Percentiles rank a stretch among this genome's conserved stretches.
Evolutionary conservation across 2,888 invertebrate species (phyloP).

Genomic region (Neria commutata): DNA sequence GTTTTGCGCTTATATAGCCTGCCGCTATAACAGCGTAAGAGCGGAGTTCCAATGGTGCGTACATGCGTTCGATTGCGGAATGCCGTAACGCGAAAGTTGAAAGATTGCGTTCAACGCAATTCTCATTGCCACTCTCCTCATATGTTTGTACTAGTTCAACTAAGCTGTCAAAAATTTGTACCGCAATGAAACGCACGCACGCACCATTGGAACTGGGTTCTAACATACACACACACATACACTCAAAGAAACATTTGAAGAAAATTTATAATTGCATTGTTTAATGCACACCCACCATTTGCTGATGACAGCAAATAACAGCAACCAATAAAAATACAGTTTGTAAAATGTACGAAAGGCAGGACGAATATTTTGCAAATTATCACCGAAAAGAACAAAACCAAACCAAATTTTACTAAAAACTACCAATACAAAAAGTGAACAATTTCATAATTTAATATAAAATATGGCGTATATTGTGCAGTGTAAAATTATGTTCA

Average conservation of each 20-base stretch:
- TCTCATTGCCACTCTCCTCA: too few relatives aligned
- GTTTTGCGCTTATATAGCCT: too few relatives aligned
- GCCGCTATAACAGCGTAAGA: too few relatives aligned
- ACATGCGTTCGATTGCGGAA: too few relatives aligned
- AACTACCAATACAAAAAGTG: slow-evolving; percentile 20
- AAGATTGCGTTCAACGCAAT: too few relatives aligned
- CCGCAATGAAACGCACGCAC: slow-evolving; percentile 30
- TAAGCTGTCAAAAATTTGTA: slow-evolving; percentile 17
- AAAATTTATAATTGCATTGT: neutral
- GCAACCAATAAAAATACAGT: slow-evolving; percentile 30
- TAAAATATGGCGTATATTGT: slow-evolving; percentile 27
- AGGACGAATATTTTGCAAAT: slow-evolving; percentile 29
- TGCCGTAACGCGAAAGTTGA: too few relatives aligned
- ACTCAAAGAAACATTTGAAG: neutral
- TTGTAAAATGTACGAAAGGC: slow-evolving; percentile 3
- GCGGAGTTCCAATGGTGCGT: too few relatives aligned
- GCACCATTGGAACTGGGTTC: slow-evolving; percentile 22
- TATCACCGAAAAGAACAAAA: slow-evolving; percentile 39
- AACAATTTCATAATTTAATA: slow-evolving; percentile 15
- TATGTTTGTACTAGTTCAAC: too few relatives aligned
- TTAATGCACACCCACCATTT: neutral
- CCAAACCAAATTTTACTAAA: slow-evolving; percentile 36
- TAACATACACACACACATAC: neutral
- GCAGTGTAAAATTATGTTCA: slow-evolving; percentile 33
- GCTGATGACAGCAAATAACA: neutral